Evolutionary conservation across 2,797 vertebrate species (phyloP), one percentile per base, ranked within the genome.

Genomic region (Myripristis murdjan): DNA sequence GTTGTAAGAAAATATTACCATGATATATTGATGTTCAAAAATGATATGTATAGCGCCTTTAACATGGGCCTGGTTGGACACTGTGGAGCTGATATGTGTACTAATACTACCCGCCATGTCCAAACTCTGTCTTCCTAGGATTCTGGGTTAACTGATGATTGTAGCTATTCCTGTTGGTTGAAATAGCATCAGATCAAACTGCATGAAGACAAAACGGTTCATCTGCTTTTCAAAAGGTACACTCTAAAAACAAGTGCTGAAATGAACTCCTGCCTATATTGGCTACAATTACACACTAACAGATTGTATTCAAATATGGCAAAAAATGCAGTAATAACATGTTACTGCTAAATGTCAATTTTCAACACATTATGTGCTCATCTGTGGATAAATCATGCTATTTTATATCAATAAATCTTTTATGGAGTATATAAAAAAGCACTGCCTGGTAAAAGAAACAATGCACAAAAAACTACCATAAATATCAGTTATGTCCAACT

Each of bases 401-500:
- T 47, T 61, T 61, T 61, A 61, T 61, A n/a, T 47, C 24, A 31
- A 47, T 26, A 31, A 20, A 16, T 31, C 43, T 47, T 61, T 47
- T 61, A 31, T 18, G 39, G 26, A 31, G 43, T 61, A 23, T 61
- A 44, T 46, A 48, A 33, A 61, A 48, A 24, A 48, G 15, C 37
- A 62, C 60, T 62, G 60, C 60, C 60, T 23, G 46, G 60, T 49
- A 62, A 62, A 62, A 62, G 60, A 62, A 35, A 62, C 20, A 44
- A 66, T 66, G 63, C 37, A 47, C 63, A 56, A 26, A 16, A 31
- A 44, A 66, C 54, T 26, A 43, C 35, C 11, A 39, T 64, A 18
- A 35, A 23, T 37, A 48, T 49, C 28, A 14, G 26, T 61, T 35
- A 14, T 61, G 35, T 31, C 43, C n/a, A 35, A 49, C 39, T 62